Evolutionary conservation across 2,797 vertebrate species (phyloP), one percentile per base, ranked within the genome.

Genomic region (Cryptoblepharus egeriae): DNA sequence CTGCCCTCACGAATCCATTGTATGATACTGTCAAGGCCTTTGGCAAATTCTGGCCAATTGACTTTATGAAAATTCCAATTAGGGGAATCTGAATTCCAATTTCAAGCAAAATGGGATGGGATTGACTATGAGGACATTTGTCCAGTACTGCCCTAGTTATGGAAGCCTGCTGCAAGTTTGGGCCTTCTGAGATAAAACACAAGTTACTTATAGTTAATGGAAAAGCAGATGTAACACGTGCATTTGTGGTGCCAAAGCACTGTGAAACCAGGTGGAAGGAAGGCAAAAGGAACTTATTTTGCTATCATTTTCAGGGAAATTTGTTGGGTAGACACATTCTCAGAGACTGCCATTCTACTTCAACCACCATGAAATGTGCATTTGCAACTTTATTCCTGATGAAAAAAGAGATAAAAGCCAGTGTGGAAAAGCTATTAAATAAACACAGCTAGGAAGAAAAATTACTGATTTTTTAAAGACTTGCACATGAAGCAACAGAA

Each of bases 281-380:
- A 64, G 58, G 24, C 30, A 73, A 71, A 72, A 72, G 28, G 32
- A 42, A 10, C 15, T 73, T 73, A 65, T 45, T 83, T 82, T 73
- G 28, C 55, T 67, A 78, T 42, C 73, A 67, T 79, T 72, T 75
- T 65, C 37, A 28, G 49, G 75, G 10, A 79, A n/a, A 74, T 74
- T 42, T 35, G 35, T 78, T 58, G 58, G 61, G 69, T 45, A 79
- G 82, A 78, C 69, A 65, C 39, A 60, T 65, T 83, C 75, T 28
- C 35, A 77, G 57, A 68, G 42, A 42, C n/a, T 77, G 60, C 58
- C 60, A 85, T 57, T 63, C 26, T 64, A 22, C 68, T 72, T 72
- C n/a, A 30, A 81, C 57, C 16, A 58, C 39, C 73, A 75, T 85
- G 77, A 81, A 65, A 77, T 85, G 67, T 42, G 49, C 45, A 72